These are phyloP conservation scores for Neoseiulus cucumeris DNA, from an alignment of 1,140 invertebrate species.

Conservation along the genomic window DNA sequence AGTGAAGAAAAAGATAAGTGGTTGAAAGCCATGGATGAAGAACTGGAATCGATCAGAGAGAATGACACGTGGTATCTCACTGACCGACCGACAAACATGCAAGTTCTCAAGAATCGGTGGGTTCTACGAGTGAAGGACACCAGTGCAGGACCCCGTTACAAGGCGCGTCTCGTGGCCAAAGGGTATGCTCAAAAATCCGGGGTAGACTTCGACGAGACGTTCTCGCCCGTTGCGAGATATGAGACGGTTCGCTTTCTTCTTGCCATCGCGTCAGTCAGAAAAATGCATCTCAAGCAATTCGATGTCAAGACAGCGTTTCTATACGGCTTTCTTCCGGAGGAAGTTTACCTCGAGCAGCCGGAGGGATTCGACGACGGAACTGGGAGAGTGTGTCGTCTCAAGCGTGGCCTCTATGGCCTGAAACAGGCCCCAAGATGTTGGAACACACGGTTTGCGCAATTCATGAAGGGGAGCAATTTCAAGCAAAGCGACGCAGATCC, in stretches of 20 bases:
- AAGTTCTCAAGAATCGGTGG: background rate
- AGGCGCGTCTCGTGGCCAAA: background rate
- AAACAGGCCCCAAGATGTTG: constrained; percentile 12
- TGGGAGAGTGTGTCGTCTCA: constrained; percentile 1
- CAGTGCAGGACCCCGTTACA: background rate
- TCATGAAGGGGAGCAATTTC: background rate
- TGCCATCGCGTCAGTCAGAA: constrained; percentile 12
- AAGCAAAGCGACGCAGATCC: constrained; percentile 11
- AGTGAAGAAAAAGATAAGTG: no score
- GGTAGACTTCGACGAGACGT: constrained; percentile 23
- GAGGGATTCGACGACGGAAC: constrained; percentile 6
- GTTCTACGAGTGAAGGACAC: background rate
- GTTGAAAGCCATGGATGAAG: background rate
- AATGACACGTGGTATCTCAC: background rate
- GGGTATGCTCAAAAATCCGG: background rate
- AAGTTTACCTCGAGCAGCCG: constrained; percentile 19
- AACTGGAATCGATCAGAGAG: background rate
- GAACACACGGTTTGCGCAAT: constrained; percentile 12
- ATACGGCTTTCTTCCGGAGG: constrained; percentile 18
- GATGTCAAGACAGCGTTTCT: constrained; percentile 20
- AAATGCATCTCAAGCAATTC: constrained; percentile 17
- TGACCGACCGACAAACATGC: background rate
- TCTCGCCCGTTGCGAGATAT: constrained; percentile 26
- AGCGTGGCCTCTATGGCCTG: constrained; percentile 10
- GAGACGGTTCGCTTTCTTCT: constrained; percentile 18